These are phyloP conservation scores for Syngnathoides biaculeatus DNA, from an alignment of 2,113 vertebrate species.

Conservation along the genomic window DNA sequence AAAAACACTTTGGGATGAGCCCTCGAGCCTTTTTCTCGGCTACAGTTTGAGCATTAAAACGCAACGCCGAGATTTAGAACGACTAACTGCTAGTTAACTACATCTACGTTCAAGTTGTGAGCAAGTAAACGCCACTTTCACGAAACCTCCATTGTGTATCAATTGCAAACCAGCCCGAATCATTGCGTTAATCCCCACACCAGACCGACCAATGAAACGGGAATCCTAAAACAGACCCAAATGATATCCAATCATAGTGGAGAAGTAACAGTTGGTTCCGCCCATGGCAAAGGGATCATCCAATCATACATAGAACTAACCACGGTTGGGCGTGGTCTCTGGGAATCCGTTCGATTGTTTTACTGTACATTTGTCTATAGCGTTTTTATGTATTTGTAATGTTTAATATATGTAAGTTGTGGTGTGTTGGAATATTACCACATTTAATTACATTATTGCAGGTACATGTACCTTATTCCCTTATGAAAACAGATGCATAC, in stretches of 20 bases:
- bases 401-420: too few species aligned
- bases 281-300: neutral
- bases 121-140: constrained; percentile 34
- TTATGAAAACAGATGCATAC: too few species aligned
- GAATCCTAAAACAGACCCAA: constrained; percentile 19
- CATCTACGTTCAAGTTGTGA: constrained; percentile 3
- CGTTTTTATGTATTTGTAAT: neutral
- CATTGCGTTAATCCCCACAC: constrained; percentile 36
- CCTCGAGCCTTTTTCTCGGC: neutral
- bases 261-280: neutral
- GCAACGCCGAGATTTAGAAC: neutral
- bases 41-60: neutral
- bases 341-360: neutral
- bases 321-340: constrained; percentile 22
- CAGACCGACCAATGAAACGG: constrained; percentile 35
- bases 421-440: too few species aligned
- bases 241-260: constrained; percentile 20
- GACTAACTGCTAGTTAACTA: neutral
- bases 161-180: constrained; percentile 26
- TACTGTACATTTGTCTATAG: neutral
- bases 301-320: constrained; percentile 30
- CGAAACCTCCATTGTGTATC: constrained; percentile 52
- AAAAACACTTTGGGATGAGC: constrained; percentile 6
- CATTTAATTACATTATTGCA: too few species aligned
- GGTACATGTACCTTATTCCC: too few species aligned